phyloP scores from a whole-genome alignment of 2,797 vertebrate genomes.

The Potorous gilbertii region DNA sequence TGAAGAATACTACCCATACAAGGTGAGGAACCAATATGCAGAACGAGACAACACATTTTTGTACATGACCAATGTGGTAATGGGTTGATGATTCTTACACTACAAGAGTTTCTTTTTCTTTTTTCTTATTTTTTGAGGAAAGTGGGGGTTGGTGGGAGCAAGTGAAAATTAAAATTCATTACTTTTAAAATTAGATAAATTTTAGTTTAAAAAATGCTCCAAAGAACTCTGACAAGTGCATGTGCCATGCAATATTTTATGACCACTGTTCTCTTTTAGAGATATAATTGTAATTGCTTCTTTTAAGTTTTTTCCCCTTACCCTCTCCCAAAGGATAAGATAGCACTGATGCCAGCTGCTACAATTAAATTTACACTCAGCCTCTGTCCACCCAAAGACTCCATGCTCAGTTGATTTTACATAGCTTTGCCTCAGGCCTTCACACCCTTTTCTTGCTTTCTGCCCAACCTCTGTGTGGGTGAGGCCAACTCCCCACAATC shows the following conservation, averaged over 20 bases:
- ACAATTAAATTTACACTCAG: neutral
- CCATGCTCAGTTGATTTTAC: neutral
- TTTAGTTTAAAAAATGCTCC: neutral
- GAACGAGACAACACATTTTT: neutral
- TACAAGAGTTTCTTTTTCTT: neutral
- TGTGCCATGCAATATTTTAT: neutral
- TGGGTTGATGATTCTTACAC: neutral
- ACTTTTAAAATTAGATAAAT: neutral
- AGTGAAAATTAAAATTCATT: neutral
- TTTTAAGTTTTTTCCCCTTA: neutral
- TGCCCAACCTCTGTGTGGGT: slow-evolving; percentile 39
- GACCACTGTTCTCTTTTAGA: neutral
- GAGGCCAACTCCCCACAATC: slow-evolving; percentile 53
- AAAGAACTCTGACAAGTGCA: neutral
- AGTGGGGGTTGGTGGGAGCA: neutral
- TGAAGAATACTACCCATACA: neutral
- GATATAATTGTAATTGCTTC: neutral
- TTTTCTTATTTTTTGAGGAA: neutral
- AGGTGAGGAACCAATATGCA: neutral
- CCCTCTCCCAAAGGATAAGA: slow-evolving; percentile 24
- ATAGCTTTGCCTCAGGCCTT: slow-evolving; percentile 28
- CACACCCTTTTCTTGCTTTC: neutral
- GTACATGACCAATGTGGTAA: neutral
- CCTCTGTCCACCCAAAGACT: neutral
- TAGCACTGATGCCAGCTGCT: neutral